Evolutionary conservation across 2,113 vertebrate genomes (phyloP), one percentile per base, ranked within the genome.

Genomic region (Tyrannus savana): DNA sequence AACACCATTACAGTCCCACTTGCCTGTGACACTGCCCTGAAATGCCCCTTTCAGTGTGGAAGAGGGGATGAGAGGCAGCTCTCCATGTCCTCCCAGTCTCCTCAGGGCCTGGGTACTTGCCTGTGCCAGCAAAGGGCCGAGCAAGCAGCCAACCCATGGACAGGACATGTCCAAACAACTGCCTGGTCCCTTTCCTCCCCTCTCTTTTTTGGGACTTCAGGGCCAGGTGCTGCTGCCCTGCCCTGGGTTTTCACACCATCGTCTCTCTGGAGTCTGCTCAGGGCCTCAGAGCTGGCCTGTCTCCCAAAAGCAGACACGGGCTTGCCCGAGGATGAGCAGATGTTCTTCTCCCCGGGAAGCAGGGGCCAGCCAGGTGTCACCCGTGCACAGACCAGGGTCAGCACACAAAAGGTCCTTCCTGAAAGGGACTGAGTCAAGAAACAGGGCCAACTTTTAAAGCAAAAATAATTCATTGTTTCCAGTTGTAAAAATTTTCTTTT

Each of bases 301-400:
- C 52, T 90, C 75, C 85, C 2, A 1, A 42, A 56, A 56, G 41
- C 44, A 56, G 63, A 69, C 68, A 80, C 4, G 39, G 37, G 41
- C 23, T 59, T 79, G 82, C 79, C 42, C 0, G 0, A 73, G 67
- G 79, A 66, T 0, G 7, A 90, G 79, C 92, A 90, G 90, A 83
- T 96, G 79, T 95, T 94, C 55, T 59, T 83, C 14, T 84, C 82
- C 39, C 55, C 1, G 0, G 83, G 72, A 92, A 1, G 5, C 33
- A 39, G 47, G 72, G 92, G 83, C 83, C 83, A 93, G 92, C 83
- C 90, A 88, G 79, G 72, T 80, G 79, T 90, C 90, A 94, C 79
- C 55, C 1, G 0, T 0, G 0, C 52, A 60, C 42, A 58, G 53
- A 90, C 23, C 72, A 63, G 41, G 67, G 75, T 52, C 63, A 88